A percentile compares a stretch with the other conserved stretches of the same genome.
Evolutionary conservation across 2,797 vertebrate species (phyloP).

Genomic region (Rhadinocentrus ornatus): DNA sequence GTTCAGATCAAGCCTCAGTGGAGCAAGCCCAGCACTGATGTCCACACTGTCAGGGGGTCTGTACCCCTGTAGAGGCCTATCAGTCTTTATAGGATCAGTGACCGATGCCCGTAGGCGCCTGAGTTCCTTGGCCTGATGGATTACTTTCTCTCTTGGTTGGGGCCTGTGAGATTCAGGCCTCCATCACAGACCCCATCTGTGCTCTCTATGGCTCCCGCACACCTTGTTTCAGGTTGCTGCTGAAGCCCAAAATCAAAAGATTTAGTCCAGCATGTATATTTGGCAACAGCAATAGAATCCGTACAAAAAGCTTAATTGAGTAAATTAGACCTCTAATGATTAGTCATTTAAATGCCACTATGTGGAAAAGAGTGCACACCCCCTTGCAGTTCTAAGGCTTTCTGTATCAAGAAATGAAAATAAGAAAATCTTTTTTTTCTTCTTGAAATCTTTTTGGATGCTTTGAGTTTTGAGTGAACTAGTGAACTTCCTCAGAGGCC

Average conservation of each 20-base stretch:
- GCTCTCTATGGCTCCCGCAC: constrained; percentile 68
- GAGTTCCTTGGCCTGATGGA: constrained; percentile 79
- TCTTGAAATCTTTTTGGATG: neutral
- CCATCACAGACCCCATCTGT: constrained; percentile 77
- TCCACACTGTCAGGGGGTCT: constrained; percentile 73
- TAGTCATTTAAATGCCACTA: too few relatives aligned
- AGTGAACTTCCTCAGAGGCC: neutral
- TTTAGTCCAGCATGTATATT: constrained; percentile 34
- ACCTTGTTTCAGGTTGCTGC: constrained; percentile 60
- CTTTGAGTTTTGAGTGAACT: neutral
- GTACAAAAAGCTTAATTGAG: constrained; percentile 7
- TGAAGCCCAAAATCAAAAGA: constrained; percentile 64
- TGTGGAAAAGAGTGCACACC: neutral
- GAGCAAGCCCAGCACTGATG: constrained; percentile 77
- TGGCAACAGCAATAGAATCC: constrained; percentile 12
- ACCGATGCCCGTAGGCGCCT: constrained; percentile 65
- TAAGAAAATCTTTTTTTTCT: too few relatives aligned
- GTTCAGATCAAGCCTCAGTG: constrained; percentile 72
- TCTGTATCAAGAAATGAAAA: too few relatives aligned
- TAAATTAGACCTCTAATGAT: constrained; percentile 8
- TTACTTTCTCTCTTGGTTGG: constrained; percentile 77
- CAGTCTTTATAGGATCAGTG: constrained; percentile 81
- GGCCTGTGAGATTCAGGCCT: constrained; percentile 63
- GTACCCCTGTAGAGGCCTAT: constrained; percentile 75
- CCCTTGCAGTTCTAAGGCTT: neutral